A percentile compares a stretch with the other conserved stretches of the same genome.
Conservation (phyloP, 1,140 invertebrate species). For the Sarcophaga peregrina region DNA sequence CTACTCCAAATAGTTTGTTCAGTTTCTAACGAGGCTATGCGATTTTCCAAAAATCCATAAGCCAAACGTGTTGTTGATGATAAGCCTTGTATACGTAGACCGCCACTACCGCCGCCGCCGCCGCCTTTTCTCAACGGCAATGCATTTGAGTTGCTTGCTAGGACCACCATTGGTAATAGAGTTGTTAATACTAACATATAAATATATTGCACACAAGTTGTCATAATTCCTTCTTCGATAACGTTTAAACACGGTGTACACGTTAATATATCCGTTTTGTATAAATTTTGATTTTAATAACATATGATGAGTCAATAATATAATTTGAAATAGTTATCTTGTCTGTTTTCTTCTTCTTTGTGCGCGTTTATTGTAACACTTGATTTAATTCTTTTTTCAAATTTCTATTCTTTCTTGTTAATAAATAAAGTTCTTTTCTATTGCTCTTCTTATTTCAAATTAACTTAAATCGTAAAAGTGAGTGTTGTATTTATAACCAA, state of each 20-base stretch:
- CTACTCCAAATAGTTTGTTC: conserved; percentile 56
- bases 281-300: background rate
- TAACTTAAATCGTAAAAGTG: background rate
- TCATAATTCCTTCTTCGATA: conserved; percentile 41
- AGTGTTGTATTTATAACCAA: conserved; percentile 25
- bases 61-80: conserved; percentile 32
- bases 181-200: conserved; percentile 40
- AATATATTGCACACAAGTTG: background rate
- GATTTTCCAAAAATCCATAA: conserved; percentile 58
- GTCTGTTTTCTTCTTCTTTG: background rate
- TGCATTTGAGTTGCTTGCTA: conserved; percentile 49
- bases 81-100: background rate
- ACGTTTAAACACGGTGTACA: conserved; percentile 37
- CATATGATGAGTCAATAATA: background rate
- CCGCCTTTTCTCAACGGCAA: conserved; percentile 47
- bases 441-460: conserved; percentile 15
- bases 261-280: conserved; percentile 38
- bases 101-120: background rate
- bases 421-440: background rate
- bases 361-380: background rate
- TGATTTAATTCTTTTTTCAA: no score
- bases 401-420: background rate
- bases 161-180: conserved; percentile 54
- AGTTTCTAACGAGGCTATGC: conserved; percentile 44
- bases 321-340: background rate